Evolutionary conservation across 1,140 invertebrate genomes (phyloP).

Genomic region (Bombus turneri): DNA sequence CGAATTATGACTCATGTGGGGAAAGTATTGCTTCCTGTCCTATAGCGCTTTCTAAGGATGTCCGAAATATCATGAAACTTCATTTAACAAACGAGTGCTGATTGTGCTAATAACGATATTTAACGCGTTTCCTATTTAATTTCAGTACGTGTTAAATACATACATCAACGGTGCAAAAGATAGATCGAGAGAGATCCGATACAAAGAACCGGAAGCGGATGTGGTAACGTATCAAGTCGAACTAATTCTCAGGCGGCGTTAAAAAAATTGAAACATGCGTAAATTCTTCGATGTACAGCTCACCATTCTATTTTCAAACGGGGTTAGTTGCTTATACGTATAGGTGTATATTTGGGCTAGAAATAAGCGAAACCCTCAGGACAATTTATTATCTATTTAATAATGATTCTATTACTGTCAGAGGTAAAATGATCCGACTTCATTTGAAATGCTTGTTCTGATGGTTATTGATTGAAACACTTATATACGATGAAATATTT

Average conservation of each 20-base stretch:
- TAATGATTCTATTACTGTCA: not conserved
- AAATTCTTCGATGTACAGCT: constrained; percentile 32
- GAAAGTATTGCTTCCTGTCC: constrained; percentile 15
- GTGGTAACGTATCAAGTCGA: constrained; percentile 20
- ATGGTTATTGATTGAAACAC: not conserved
- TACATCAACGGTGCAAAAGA: not conserved
- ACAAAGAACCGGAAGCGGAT: constrained; percentile 44
- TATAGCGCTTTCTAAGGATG: constrained; percentile 1
- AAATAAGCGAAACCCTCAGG: not conserved
- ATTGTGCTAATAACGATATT: not conserved
- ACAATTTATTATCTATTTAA: not conserved
- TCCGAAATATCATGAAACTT: not conserved
- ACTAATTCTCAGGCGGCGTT: constrained; percentile 10
- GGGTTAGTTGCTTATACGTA: not conserved
- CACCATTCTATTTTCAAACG: constrained; percentile 37
- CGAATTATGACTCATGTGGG: constrained; percentile 33
- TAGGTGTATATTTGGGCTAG: not conserved
- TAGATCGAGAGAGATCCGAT: constrained; percentile 8
- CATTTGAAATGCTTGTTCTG: not conserved
- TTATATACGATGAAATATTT: not conserved
- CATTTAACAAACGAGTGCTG: no score
- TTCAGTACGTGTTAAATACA: not conserved
- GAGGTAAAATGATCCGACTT: no score
- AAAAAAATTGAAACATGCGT: constrained; percentile 16
- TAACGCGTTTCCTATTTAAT: not conserved